Conservation (phyloP, 2,113 vertebrate species). For the Tinamus guttatus region DNA sequence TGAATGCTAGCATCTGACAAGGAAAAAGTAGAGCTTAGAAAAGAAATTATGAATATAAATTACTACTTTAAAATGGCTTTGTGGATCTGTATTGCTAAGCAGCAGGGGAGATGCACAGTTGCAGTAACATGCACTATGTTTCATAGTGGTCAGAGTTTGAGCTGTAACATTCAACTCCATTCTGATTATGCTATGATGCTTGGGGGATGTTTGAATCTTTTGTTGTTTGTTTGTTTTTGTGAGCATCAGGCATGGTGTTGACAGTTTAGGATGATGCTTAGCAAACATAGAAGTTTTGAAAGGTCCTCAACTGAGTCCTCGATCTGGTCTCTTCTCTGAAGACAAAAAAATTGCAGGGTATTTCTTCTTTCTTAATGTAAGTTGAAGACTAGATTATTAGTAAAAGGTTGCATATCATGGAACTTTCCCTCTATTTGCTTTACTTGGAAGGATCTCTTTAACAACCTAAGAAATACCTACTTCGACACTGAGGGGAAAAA, state of each 20-base stretch:
- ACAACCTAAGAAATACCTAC: background rate
- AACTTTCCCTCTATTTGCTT: background rate
- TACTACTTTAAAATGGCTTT: background rate
- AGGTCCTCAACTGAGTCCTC: background rate
- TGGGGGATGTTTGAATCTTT: background rate
- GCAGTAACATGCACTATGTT: background rate
- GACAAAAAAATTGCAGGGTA: background rate
- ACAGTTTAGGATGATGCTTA: background rate
- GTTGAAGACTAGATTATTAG: background rate
- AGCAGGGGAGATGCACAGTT: background rate
- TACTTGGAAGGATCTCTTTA: background rate
- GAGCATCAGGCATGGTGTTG: background rate
- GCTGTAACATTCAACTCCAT: background rate
- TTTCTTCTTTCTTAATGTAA: background rate
- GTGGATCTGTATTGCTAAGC: background rate
- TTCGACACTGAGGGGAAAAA: background rate
- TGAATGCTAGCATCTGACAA: background rate
- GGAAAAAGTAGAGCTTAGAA: background rate
- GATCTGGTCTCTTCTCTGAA: background rate
- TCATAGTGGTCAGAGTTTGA: background rate
- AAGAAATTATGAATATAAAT: background rate
- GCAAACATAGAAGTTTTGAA: background rate
- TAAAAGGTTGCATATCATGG: background rate
- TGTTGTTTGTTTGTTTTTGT: background rate
- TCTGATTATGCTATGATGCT: background rate